Conservation (phyloP, 1,140 invertebrate species). For the Drosophila mayri region DNA sequence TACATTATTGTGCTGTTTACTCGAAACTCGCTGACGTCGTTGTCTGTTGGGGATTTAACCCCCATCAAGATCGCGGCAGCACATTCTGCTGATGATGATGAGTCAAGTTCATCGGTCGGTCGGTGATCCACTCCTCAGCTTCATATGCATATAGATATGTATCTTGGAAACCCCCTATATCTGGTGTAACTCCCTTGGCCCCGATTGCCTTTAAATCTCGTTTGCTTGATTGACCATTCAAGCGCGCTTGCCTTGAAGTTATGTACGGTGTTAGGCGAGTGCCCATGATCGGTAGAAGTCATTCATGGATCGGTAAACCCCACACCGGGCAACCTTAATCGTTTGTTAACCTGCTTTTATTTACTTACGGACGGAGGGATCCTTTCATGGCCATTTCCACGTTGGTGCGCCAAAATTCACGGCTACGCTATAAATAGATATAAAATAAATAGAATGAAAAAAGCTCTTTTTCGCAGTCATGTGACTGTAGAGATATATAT, state of each 20-base stretch:
- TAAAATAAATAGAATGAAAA: constrained; percentile 43
- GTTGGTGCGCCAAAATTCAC: constrained; percentile 57
- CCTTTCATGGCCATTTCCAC: constrained; percentile 54
- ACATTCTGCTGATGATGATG: constrained; percentile 24
- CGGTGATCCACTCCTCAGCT: constrained; percentile 25
- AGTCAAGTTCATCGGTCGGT: constrained; percentile 48
- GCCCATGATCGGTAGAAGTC: constrained; percentile 3
- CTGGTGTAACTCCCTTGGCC: constrained; percentile 38
- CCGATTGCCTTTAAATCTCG: constrained; percentile 50
- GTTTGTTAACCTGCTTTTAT: constrained; percentile 31
- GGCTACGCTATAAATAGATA: constrained; percentile 56
- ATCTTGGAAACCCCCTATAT: constrained; percentile 19
- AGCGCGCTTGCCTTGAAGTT: constrained; percentile 35
- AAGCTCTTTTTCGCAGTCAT: constrained; percentile 62
- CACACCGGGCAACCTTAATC: background rate
- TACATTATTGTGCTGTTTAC: constrained; percentile 32
- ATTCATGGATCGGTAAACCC: constrained; percentile 9
- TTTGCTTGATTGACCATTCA: constrained; percentile 26
- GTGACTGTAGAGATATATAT: constrained; percentile 37
- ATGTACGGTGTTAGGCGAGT: background rate
- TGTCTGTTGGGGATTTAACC: constrained; percentile 3
- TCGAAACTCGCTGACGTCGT: constrained; percentile 33
- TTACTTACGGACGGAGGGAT: background rate
- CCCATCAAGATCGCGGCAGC: constrained; percentile 14
- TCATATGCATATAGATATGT: background rate